Base-by-base conservation (phyloP, 2,113 vertebrate species). In the Colaptes auratus region DNA sequence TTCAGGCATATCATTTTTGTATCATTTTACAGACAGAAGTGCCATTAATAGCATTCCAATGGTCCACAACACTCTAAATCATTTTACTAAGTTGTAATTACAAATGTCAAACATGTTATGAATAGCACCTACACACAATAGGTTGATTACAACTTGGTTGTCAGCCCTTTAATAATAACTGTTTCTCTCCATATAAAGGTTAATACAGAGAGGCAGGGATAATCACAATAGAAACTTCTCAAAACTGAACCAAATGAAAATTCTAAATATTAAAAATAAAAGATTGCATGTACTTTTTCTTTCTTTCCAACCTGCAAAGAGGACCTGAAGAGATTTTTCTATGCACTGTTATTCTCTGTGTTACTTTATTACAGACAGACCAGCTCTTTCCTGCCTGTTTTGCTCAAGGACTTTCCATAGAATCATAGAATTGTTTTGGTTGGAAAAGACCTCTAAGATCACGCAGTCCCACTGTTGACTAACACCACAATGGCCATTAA, bases 11-110 rank as follows among this genome's bases (percentile, higher is more conserved):
- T 27, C 56, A 87, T 82, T 90, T 95, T 89, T 75, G 76, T 74
- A 69, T 90, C 60, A 66, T 75, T 93, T 96, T 91, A 74, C 55
- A 82, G 80, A 76, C 15, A 56, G 63, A 69, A 58, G 48, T 53
- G 83, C 27, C 71, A 84, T 92, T 93, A 85, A 60, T 30, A 79
- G 19, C 31, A 15, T 85, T 85, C 28, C 74, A 78, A 90, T 30
- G 12, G 60, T 66, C 90, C 48, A 74, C 50, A 85, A 53, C 12
- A 52, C 25, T 75, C 74, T 56, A 96, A 94, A 90, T 79, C 8
- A 67, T 76, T 88, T 75, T 61, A 89, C 30, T 88, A 91, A 80
- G 8, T 2, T 71, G 31, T 9, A 88, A 60, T 63, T 69, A 76
- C 36, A 69, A 76, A 93, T 89, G 86, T 63, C 56, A 88, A 63